These are phyloP conservation scores for Cancer borealis DNA, from an alignment of 2,888 invertebrate species.

Conservation along the genomic window DNA sequence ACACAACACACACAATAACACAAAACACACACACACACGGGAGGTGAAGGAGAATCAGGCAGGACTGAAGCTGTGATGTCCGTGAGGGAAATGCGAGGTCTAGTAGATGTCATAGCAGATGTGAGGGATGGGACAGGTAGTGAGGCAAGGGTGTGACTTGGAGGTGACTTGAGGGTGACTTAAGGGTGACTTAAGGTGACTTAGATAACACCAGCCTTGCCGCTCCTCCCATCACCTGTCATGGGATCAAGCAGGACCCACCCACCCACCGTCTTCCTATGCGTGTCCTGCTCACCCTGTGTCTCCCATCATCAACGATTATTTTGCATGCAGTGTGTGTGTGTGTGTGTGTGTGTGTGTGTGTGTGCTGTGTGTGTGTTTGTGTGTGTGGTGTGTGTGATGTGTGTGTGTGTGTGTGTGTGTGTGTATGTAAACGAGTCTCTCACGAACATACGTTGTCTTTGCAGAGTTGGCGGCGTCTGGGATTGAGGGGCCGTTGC, in stretches of 20 bases:
- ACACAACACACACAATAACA: constrained; percentile 20
- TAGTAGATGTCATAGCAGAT: neutral
- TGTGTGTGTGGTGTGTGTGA: too few relatives aligned
- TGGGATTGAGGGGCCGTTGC: neutral
- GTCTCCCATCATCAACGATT: neutral
- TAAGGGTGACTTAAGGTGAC: neutral
- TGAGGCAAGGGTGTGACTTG: neutral
- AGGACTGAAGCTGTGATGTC: neutral
- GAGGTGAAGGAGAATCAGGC: neutral
- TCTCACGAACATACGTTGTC: neutral
- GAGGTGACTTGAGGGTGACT: too few relatives aligned
- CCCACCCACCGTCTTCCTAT: neutral
- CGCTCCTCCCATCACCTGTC: neutral
- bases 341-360: neutral
- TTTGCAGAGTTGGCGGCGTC: neutral
- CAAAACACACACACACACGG: neutral
- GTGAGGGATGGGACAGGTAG: too few relatives aligned
- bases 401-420: too few relatives aligned
- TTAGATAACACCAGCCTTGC: too few relatives aligned
- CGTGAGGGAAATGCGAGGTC: neutral
- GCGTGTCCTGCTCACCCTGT: neutral
- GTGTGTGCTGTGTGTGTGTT: too few relatives aligned
- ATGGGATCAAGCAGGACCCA: neutral
- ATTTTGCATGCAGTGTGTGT: neutral
- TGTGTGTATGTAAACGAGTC: neutral